phyloP scores from a whole-genome alignment of 2,888 invertebrate genomes.

The Stramonita haemastoma region DNA sequence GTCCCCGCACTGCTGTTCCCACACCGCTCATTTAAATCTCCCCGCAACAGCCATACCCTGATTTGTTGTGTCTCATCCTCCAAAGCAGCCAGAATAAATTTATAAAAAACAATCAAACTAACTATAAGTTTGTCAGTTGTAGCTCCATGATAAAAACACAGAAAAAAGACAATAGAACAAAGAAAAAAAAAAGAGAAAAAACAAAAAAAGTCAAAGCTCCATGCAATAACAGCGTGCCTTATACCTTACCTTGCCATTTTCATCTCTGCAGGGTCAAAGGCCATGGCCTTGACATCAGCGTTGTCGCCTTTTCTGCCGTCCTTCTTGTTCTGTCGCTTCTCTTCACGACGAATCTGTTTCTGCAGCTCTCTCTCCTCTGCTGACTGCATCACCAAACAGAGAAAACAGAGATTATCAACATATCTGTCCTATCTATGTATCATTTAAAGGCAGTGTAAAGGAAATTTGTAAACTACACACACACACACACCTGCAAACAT shows the following conservation, averaged over 20 bases:
- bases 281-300: constrained; percentile 53
- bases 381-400: constrained; percentile 80
- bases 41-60: too few relatives aligned
- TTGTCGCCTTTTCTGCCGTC: constrained; percentile 60
- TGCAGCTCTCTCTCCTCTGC: constrained; percentile 84
- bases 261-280: constrained; percentile 70
- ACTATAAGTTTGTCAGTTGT: too few relatives aligned
- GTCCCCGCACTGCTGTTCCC: too few relatives aligned
- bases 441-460: not conserved
- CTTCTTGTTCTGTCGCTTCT: constrained; percentile 81
- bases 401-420: not conserved
- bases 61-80: too few relatives aligned
- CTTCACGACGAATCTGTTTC: constrained; percentile 86
- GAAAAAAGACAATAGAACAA: too few relatives aligned
- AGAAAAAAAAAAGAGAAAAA: too few relatives aligned
- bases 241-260: constrained; percentile 73
- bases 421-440: not conserved
- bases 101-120: too few relatives aligned
- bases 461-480: not conserved
- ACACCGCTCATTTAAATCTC: too few relatives aligned
- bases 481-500: not conserved
- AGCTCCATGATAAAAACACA: too few relatives aligned
- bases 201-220: too few relatives aligned
- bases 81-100: too few relatives aligned
- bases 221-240: too few relatives aligned